Percentiles rank a stretch among this genome's conserved stretches.
Conservation (phyloP, 2,888 invertebrate genomes). For the Ectropis crepuscularia region DNA sequence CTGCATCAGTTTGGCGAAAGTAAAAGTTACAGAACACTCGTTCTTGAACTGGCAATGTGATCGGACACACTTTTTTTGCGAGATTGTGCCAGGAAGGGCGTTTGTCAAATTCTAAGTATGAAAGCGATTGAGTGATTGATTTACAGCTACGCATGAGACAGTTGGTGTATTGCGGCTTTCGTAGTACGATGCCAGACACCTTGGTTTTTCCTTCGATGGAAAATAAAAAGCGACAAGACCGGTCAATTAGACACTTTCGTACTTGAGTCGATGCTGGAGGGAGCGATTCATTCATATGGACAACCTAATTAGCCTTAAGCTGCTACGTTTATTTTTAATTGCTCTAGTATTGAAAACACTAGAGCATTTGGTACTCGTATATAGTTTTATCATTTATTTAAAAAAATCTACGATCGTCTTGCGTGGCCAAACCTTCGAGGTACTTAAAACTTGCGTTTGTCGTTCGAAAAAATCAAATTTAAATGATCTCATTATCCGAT, state of each 20-base stretch:
- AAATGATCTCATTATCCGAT: no score
- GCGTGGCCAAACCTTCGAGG: no score
- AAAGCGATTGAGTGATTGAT: constrained; percentile 55
- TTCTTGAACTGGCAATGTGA: constrained; percentile 45
- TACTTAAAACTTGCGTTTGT: no score
- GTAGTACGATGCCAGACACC: constrained; percentile 26
- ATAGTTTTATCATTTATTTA: no score
- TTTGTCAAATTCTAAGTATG: constrained; percentile 39
- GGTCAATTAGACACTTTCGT: constrained; percentile 62
- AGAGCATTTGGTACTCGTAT: no score
- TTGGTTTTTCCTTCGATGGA: constrained; percentile 47
- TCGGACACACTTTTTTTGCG: constrained; percentile 36
- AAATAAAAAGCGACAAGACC: constrained; percentile 52
- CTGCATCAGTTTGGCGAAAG: constrained; percentile 78
- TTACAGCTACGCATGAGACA: constrained; percentile 39
- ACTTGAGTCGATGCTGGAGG: constrained; percentile 49
- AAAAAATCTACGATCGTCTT: no score
- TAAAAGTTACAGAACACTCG: constrained; percentile 63
- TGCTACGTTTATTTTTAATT: neutral
- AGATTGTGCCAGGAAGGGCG: constrained; percentile 41
- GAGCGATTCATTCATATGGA: constrained; percentile 42
- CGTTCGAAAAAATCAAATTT: no score
- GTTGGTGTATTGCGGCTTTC: constrained; percentile 37
- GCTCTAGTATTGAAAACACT: no score
- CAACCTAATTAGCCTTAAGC: constrained; percentile 44